phyloP scores from a whole-genome alignment of 2,797 vertebrate genomes.

The Peromyscus nudipes region DNA sequence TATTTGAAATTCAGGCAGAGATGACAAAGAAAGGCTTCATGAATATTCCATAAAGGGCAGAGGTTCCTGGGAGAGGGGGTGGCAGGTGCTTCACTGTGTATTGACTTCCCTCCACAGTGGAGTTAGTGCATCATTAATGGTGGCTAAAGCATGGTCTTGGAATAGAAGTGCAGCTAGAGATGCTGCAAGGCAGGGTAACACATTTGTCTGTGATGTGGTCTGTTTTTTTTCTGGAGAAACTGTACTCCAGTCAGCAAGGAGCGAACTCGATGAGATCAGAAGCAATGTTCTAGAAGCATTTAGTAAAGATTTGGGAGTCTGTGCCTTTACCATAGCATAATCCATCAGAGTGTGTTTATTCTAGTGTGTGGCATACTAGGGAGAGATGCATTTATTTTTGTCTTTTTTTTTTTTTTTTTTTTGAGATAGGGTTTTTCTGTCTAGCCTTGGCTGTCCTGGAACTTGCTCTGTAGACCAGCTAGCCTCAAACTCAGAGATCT shows the following conservation, averaged over 20 bases:
- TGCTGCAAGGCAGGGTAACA: neutral
- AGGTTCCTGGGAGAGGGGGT: neutral
- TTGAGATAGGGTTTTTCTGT: neutral
- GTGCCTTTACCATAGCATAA: neutral
- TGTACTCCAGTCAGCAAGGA: neutral
- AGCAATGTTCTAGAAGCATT: neutral
- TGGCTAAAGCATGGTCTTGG: constrained; percentile 46
- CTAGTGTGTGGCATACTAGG: neutral
- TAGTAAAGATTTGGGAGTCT: neutral
- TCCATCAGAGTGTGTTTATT: neutral
- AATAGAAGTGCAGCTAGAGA: neutral
- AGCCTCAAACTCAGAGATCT: neutral
- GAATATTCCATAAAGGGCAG: constrained; percentile 63
- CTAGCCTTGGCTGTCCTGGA: neutral
- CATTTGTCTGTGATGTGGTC: neutral
- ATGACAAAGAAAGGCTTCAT: constrained; percentile 45
- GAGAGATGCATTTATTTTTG: neutral
- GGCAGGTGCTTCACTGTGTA: constrained; percentile 62
- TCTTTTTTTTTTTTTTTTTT: neutral
- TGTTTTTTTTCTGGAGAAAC: constrained; percentile 50
- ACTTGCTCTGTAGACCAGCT: neutral
- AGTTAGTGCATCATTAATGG: constrained; percentile 63
- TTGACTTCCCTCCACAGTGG: constrained; percentile 75
- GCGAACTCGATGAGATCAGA: neutral
- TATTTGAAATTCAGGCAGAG: constrained; percentile 61